Conservation (phyloP, 2,888 invertebrate species). For the Rhabditoides inermis region DNA sequence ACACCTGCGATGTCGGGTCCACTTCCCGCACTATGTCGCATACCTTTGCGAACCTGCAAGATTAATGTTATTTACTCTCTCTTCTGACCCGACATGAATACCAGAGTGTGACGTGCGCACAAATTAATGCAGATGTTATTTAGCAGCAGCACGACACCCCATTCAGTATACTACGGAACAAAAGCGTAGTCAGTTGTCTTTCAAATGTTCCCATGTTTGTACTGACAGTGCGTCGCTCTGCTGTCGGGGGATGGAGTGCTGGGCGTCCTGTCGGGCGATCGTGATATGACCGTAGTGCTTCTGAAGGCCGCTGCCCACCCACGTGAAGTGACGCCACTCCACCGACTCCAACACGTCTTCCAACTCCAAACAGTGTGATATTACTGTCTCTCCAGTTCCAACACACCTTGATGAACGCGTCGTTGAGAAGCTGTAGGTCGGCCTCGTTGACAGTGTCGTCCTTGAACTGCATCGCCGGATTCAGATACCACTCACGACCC, state of each 20-base stretch:
- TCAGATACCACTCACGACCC: conserved; percentile 45
- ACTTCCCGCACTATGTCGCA: conserved; percentile 29
- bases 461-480: conserved; percentile 40
- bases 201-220: conserved; percentile 6
- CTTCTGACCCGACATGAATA: too few relatives aligned
- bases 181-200: too few relatives aligned
- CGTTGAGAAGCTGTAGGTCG: conserved; percentile 30
- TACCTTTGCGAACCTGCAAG: neutral
- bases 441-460: conserved; percentile 28
- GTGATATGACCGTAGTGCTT: conserved; percentile 46
- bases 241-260: conserved; percentile 26
- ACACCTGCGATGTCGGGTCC: conserved; percentile 28
- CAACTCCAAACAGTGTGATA: conserved; percentile 12
- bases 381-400: neutral
- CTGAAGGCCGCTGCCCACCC: conserved; percentile 47
- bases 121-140: too few relatives aligned
- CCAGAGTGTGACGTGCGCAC: too few relatives aligned
- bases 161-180: too few relatives aligned
- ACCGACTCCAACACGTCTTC: conserved; percentile 34
- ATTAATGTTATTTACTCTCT: too few relatives aligned
- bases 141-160: too few relatives aligned
- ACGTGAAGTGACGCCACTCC: conserved; percentile 32
- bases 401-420: conserved; percentile 29
- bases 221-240: conserved; percentile 5
- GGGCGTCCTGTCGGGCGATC: conserved; percentile 38